These are phyloP conservation scores for Lasius platythorax DNA, from an alignment of 2,888 invertebrate species.

Conservation along the genomic window DNA sequence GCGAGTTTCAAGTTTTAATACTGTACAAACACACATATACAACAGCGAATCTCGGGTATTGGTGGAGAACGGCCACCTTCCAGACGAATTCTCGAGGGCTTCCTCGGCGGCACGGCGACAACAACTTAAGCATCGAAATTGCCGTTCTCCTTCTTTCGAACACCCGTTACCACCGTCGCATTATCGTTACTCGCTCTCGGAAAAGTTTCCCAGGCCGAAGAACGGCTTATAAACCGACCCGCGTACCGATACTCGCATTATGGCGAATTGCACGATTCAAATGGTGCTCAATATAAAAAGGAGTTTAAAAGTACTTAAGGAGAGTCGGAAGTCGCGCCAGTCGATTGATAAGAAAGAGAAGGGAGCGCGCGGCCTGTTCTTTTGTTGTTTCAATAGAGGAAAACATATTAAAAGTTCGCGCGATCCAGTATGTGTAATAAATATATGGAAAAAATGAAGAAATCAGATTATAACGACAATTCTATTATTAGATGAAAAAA, in stretches of 20 bases:
- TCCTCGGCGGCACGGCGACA: slow-evolving; percentile 54
- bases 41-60: slow-evolving; percentile 59
- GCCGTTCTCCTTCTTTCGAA: slow-evolving; percentile 64
- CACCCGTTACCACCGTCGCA: slow-evolving; percentile 60
- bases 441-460: neutral
- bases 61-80: slow-evolving; percentile 22
- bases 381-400: slow-evolving; percentile 10
- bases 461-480: neutral
- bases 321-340: slow-evolving; percentile 54
- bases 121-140: slow-evolving; percentile 68
- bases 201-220: slow-evolving; percentile 56
- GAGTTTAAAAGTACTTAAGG: slow-evolving; percentile 64
- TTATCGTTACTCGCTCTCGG: slow-evolving; percentile 64
- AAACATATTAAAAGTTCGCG: neutral
- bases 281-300: slow-evolving; percentile 64
- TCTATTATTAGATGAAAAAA: neutral
- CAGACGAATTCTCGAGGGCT: slow-evolving; percentile 62
- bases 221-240: slow-evolving; percentile 63
- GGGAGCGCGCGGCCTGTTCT: neutral
- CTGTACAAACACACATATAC: slow-evolving; percentile 73
- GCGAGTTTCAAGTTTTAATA: slow-evolving; percentile 74
- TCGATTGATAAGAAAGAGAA: slow-evolving; percentile 36
- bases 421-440: neutral
- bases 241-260: slow-evolving; percentile 61
- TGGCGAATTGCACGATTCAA: slow-evolving; percentile 60